A percentile compares a stretch with the other conserved stretches of the same genome.
Evolutionary conservation across 1,140 invertebrate genomes (phyloP).

Genomic region (Drosophila carrolli): DNA sequence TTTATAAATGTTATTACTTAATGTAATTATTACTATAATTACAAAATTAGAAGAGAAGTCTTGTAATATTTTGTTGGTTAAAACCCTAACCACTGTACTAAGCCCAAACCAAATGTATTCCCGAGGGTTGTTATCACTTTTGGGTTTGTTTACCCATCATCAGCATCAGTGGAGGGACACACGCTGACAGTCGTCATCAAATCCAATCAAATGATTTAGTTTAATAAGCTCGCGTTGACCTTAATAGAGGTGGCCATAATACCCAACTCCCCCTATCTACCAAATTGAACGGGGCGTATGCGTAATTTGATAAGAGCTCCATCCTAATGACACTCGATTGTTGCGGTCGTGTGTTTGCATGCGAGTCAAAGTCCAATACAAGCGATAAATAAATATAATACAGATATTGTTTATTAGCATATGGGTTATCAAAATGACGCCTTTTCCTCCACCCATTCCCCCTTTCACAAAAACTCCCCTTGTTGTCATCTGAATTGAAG

Average conservation of each 20-base stretch:
- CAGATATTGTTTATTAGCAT: constrained; percentile 80
- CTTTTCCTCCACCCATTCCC: neutral
- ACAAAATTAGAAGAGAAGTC: no score
- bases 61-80: neutral
- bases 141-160: constrained; percentile 52
- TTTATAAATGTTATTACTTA: no score
- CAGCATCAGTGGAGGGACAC: constrained; percentile 10
- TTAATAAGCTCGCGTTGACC: constrained; percentile 73
- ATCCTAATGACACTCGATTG: constrained; percentile 62
- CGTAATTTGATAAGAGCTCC: constrained; percentile 76
- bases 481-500: constrained; percentile 31
- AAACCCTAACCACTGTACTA: neutral
- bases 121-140: constrained; percentile 16
- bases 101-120: constrained; percentile 5
- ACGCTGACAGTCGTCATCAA: constrained; percentile 45
- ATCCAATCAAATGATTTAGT: constrained; percentile 71
- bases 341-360: constrained; percentile 64
- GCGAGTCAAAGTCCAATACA: constrained; percentile 57
- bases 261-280: neutral
- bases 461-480: neutral
- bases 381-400: constrained; percentile 82
- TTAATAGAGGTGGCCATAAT: constrained; percentile 43
- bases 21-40: no score
- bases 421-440: constrained; percentile 66
- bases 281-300: constrained; percentile 57